phyloP scores from a whole-genome alignment of 2,113 vertebrate species.

The Bubalus kerabau region DNA sequence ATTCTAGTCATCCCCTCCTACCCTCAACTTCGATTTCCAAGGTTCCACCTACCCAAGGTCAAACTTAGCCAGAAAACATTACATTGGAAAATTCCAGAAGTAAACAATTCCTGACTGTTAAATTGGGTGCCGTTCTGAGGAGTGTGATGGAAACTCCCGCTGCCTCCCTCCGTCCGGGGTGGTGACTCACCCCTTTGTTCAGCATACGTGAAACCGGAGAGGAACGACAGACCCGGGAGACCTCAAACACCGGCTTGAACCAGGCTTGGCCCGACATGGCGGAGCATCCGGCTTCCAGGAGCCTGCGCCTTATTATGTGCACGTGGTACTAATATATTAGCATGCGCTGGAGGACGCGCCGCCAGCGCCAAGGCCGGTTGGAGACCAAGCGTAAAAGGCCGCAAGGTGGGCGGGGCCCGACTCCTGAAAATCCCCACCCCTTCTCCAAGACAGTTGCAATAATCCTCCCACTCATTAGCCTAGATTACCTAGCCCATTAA shows the following conservation, averaged over 20 bases:
- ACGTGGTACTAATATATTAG: accelerated
- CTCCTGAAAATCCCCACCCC: not conserved
- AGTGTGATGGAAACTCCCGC: not conserved
- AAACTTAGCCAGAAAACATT: not conserved
- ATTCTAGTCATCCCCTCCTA: not conserved
- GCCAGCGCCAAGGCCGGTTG: accelerated
- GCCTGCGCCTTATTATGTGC: accelerated
- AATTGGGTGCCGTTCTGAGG: not conserved
- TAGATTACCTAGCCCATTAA: not conserved
- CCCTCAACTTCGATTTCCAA: not conserved
- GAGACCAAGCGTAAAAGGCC: not conserved
- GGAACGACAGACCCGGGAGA: not conserved
- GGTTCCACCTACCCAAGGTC: not conserved
- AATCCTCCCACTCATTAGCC: not conserved
- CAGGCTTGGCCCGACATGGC: accelerated
- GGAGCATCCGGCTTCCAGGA: not conserved
- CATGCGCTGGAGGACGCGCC: not conserved
- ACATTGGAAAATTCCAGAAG: not conserved
- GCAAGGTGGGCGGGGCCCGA: not conserved
- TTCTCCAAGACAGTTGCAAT: not conserved
- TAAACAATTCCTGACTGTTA: not conserved
- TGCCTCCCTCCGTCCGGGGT: not conserved
- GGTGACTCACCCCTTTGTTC: not conserved
- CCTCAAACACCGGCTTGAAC: not conserved
- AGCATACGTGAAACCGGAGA: not conserved